Conservation (phyloP, 2,797 vertebrate species). For the Sebastes dallii region DNA sequence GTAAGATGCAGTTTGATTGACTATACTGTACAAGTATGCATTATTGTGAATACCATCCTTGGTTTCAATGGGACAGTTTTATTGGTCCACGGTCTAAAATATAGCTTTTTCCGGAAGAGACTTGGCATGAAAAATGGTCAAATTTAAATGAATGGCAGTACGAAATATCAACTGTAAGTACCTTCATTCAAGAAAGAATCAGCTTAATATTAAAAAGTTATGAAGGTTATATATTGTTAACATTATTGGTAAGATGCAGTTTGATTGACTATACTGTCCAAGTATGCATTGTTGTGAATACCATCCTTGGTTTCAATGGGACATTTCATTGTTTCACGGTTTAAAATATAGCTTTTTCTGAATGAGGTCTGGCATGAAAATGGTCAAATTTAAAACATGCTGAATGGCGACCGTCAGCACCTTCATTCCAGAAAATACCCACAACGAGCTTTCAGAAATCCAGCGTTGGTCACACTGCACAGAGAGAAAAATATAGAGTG, state of each 20-base stretch:
- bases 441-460: constrained; percentile 21
- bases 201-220: too few relatives aligned
- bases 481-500: constrained; percentile 19
- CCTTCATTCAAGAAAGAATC: too few relatives aligned
- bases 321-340: neutral
- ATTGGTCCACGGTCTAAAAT: neutral
- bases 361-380: constrained; percentile 30
- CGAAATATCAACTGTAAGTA: neutral
- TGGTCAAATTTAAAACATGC: constrained; percentile 38
- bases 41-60: neutral
- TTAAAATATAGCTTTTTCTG: constrained; percentile 9
- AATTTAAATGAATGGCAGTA: constrained; percentile 21
- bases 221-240: too few relatives aligned
- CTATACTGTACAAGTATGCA: neutral
- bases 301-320: neutral
- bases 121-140: constrained; percentile 30
- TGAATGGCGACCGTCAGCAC: constrained; percentile 44
- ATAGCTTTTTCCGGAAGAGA: constrained; percentile 10
- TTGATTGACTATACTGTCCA: neutral
- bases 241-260: too few relatives aligned
- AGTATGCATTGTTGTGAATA: neutral
- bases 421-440: constrained; percentile 40
- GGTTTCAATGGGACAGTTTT: neutral
- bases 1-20: too few relatives aligned
- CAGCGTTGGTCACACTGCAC: constrained; percentile 40